Evolutionary conservation across 2,113 vertebrate genomes (phyloP), one percentile per base, ranked within the genome.

Genomic region (Ictalurus furcatus): DNA sequence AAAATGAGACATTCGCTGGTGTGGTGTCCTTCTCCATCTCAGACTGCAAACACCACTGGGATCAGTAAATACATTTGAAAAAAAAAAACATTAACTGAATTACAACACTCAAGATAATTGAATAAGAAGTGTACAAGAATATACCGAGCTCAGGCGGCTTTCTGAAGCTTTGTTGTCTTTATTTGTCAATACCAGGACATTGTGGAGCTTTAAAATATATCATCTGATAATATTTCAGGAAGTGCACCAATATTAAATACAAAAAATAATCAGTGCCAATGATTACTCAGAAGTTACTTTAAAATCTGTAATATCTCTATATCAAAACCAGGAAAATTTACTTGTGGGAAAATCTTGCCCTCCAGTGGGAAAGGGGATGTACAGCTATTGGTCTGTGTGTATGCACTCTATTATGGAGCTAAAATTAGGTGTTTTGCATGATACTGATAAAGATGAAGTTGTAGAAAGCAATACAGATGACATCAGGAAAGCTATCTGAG

Each of bases 301-400:
- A 44, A 23, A 76, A 76, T 76, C 74, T 74, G 17, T 21, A 3
- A 37, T 69, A 12, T 13, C 40, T 48, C 4, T 6, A 52, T 80
- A 56, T 40, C 11, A 58, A 58, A 73, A 73, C 54, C 65, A 61
- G 73, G 28, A 79, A 63, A 63, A 78, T 30, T n/a, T 34, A 86
- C 73, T 63, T 37, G 56, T 89, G 76, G 85, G 59, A 40, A 61
- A 65, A 88, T 37, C 48, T 86, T 83, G 90, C 90, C 90, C 83
- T 91, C 90, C 78, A 89, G 90, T 91, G 90, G 88, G 44, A 17
- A 86, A 48, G 6, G 28, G 0, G 65, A 78, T 88, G 76, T 58
- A 74, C 40, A 52, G 69, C 56, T 17, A n/a, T 9, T 59, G 56
- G 56, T 34, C 16, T 58, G 28, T 56, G 56, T 19, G 78, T 56